phyloP scores from a whole-genome alignment of 2,888 invertebrate species.

The Xestia ashworthii region DNA sequence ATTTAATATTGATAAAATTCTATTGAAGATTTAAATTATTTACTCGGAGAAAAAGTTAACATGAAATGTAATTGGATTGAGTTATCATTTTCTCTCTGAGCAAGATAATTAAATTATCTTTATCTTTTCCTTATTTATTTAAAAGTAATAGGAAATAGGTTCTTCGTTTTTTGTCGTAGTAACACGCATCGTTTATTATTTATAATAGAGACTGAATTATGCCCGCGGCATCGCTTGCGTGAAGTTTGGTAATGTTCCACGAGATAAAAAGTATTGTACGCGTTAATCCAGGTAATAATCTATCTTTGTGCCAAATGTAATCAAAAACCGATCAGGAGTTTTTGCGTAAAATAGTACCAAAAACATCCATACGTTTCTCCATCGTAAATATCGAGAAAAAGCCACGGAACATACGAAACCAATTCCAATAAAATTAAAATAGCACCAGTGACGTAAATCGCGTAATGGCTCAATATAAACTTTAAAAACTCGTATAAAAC shows the following conservation, averaged over 20 bases:
- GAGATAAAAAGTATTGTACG: too few species aligned
- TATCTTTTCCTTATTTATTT: not conserved
- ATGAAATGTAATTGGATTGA: not conserved
- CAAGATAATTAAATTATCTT: too few species aligned
- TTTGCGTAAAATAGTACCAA: too few species aligned
- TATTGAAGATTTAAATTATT: not conserved
- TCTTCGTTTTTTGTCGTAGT: not conserved
- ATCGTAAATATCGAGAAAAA: constrained; percentile 8
- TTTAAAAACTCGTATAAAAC: constrained; percentile 69
- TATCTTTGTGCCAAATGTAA: too few species aligned
- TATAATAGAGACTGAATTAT: too few species aligned
- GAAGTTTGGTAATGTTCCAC: too few species aligned
- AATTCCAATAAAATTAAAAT: constrained; percentile 55
- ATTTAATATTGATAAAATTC: not conserved
- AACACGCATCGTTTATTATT: not conserved
- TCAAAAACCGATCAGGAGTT: too few species aligned
- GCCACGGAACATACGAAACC: constrained; percentile 8
- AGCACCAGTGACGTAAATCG: constrained; percentile 38
- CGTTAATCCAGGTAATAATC: too few species aligned
- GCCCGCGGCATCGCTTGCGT: too few species aligned
- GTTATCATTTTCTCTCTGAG: not conserved
- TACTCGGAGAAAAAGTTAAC: not conserved
- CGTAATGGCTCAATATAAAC: constrained; percentile 60
- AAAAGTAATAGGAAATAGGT: not conserved
- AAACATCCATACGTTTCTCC: too few species aligned